phyloP scores from a whole-genome alignment of 1,140 invertebrate genomes.

The Oppia nitens region DNA sequence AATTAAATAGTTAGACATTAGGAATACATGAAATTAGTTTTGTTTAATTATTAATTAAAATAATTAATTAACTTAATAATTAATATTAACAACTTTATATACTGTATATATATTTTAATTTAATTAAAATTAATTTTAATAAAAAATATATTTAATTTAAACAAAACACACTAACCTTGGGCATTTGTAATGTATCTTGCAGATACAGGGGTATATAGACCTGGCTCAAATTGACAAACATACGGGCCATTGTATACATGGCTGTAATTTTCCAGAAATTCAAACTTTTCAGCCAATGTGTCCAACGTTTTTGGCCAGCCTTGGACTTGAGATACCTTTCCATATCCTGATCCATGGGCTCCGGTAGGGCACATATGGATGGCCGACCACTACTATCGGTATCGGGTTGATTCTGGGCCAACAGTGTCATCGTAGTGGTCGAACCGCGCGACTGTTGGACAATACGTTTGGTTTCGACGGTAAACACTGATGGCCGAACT shows the following conservation, averaged over 20 bases:
- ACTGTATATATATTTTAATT: too few species aligned
- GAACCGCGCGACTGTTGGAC: background rate
- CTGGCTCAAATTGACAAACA: constrained; percentile 78
- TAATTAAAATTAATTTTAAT: too few species aligned
- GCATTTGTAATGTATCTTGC: constrained; percentile 53
- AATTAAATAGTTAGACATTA: too few species aligned
- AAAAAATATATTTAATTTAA: too few species aligned
- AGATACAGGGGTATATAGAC: constrained; percentile 79
- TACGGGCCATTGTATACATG: constrained; percentile 71
- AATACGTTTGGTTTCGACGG: constrained; percentile 1
- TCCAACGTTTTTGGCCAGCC: background rate
- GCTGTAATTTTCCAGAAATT: constrained; percentile 42
- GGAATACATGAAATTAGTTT: too few species aligned
- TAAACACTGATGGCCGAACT: background rate
- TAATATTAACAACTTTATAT: too few species aligned
- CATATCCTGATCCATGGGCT: too few species aligned
- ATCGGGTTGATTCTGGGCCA: constrained; percentile 1
- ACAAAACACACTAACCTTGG: too few species aligned
- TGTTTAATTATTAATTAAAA: too few species aligned
- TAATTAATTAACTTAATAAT: too few species aligned
- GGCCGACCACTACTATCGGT: too few species aligned
- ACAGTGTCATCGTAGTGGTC: background rate
- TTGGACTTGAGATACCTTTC: constrained; percentile 33
- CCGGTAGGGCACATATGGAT: too few species aligned
- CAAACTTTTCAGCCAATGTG: background rate